phyloP scores from a whole-genome alignment of 1,140 invertebrate genomes.

The Drusus annulatus region DNA sequence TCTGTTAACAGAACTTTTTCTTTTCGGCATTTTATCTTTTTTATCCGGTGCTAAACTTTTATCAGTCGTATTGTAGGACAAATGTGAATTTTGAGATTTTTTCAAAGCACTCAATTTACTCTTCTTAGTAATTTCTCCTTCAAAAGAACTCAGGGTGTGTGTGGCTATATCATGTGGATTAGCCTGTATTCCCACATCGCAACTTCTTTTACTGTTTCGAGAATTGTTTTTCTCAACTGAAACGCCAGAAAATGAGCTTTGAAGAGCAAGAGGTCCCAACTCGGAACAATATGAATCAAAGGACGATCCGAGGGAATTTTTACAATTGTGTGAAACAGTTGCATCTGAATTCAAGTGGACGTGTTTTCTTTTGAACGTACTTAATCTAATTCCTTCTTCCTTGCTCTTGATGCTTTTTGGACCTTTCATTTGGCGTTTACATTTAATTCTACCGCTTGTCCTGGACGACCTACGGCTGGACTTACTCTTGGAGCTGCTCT shows the following conservation, averaged over 20 bases:
- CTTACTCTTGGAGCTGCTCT: slow-evolving; percentile 60
- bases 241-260: slow-evolving; percentile 68
- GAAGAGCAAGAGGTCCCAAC: slow-evolving; percentile 63
- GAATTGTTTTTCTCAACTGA: slow-evolving; percentile 70
- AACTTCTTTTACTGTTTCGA: slow-evolving; percentile 67
- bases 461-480: slow-evolving; percentile 59
- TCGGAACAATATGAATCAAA: slow-evolving; percentile 64
- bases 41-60: slow-evolving; percentile 39
- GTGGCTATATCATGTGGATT: slow-evolving; percentile 76
- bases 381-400: slow-evolving; percentile 54
- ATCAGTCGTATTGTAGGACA: slow-evolving; percentile 23
- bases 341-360: slow-evolving; percentile 49
- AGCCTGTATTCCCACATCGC: slow-evolving; percentile 73
- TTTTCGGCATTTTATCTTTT: slow-evolving; percentile 60
- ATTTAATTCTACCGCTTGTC: slow-evolving; percentile 60
- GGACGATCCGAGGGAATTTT: slow-evolving; percentile 55
- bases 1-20: slow-evolving; percentile 58
- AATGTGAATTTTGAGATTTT: slow-evolving; percentile 46
- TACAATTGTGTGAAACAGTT: slow-evolving; percentile 43
- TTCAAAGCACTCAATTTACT: slow-evolving; percentile 48
- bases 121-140: slow-evolving; percentile 54
- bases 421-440: slow-evolving; percentile 46
- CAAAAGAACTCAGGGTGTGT: slow-evolving; percentile 65
- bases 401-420: slow-evolving; percentile 40
- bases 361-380: slow-evolving; percentile 54